Conservation (phyloP, 2,113 vertebrate species). For the Myrmecobius fasciatus region DNA sequence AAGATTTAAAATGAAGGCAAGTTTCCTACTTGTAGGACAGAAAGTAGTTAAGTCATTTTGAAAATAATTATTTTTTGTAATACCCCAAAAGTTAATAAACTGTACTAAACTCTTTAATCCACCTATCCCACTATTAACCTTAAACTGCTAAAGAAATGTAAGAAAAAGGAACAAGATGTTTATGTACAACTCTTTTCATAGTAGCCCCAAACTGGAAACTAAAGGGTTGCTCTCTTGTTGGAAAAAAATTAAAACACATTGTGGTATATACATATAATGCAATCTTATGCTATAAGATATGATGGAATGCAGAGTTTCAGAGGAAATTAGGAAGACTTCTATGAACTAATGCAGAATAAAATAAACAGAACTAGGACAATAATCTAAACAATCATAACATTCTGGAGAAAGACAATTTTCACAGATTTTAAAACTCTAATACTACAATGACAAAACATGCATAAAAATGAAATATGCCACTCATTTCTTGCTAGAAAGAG, state of each 20-base stretch:
- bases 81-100: not conserved
- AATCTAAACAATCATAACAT: not conserved
- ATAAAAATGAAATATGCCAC: not conserved
- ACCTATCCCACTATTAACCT: not conserved
- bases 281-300: not conserved
- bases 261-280: too few species aligned
- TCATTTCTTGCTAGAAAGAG: not conserved
- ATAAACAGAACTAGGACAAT: not conserved
- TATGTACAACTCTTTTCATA: too few species aligned
- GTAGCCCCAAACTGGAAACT: too few species aligned
- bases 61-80: not conserved
- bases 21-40: not conserved
- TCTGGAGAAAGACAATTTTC: not conserved
- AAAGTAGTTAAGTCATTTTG: not conserved
- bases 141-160: too few species aligned
- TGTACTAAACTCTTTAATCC: not conserved
- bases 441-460: not conserved
- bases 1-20: not conserved
- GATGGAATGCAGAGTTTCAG: not conserved
- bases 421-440: not conserved
- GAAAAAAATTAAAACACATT: too few species aligned
- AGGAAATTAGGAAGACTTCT: not conserved
- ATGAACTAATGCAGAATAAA: not conserved
- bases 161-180: too few species aligned
- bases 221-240: too few species aligned